These are phyloP conservation scores for Grallaria varia DNA, from an alignment of 2,113 vertebrate genomes.

Conservation along the genomic window DNA sequence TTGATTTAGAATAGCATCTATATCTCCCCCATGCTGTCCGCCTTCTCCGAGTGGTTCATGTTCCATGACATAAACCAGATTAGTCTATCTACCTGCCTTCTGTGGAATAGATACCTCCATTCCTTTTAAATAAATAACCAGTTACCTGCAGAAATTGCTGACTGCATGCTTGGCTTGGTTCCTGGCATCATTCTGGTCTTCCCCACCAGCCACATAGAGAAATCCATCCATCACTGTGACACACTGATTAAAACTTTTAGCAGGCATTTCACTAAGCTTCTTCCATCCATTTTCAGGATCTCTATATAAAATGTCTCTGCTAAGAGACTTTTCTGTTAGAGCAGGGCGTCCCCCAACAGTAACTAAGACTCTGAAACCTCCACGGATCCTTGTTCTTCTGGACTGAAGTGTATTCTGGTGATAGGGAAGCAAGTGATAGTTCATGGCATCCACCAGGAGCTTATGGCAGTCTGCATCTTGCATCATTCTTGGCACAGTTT, in stretches of 20 bases:
- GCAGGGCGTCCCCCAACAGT: slow-evolving; percentile 94
- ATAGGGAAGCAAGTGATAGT: slow-evolving; percentile 95
- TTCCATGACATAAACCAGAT: background rate
- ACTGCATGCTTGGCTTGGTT: slow-evolving; percentile 99
- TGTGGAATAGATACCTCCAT: background rate
- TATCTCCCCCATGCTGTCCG: background rate
- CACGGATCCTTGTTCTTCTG: slow-evolving; percentile 94
- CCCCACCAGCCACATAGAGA: slow-evolving; percentile 95
- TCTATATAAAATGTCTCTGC: slow-evolving; percentile 94
- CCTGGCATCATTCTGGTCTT: slow-evolving; percentile 98
- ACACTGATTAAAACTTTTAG: slow-evolving; percentile 98
- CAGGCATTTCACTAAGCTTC: slow-evolving; percentile 94
- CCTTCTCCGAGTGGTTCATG: background rate
- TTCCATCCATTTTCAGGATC: slow-evolving; percentile 94
- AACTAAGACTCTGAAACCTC: slow-evolving; percentile 89
- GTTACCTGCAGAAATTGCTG: slow-evolving; percentile 98
- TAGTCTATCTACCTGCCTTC: background rate
- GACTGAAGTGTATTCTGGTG: slow-evolving; percentile 98
- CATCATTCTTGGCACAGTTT: slow-evolving; percentile 97
- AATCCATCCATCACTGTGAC: slow-evolving; percentile 96
- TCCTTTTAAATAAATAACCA: background rate
- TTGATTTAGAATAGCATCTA: background rate
- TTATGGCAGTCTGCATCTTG: slow-evolving; percentile 95
- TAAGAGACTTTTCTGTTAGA: slow-evolving; percentile 96
- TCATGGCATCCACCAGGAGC: slow-evolving; percentile 97